Evolutionary conservation across 2,797 vertebrate genomes (phyloP), one percentile per base, ranked within the genome.

Genomic region (Anguilla marmorata): DNA sequence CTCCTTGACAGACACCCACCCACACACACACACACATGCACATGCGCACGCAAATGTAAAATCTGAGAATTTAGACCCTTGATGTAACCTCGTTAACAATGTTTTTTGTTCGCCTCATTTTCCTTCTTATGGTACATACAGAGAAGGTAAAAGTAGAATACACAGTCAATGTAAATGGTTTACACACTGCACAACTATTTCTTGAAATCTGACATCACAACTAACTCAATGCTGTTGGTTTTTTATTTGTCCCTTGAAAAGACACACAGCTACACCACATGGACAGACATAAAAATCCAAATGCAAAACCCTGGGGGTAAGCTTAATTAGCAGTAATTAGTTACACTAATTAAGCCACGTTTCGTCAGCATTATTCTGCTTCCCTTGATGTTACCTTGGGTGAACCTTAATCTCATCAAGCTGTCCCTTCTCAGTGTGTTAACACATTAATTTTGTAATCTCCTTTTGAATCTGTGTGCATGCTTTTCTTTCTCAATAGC

Each of bases 201-300:
- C 3, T 41, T 79, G 33, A 72, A 30, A 30, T 7, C 66, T 72
- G 9, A 27, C n/a, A 72, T 30, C 8, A 30, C n/a, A 30, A 12
- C n/a, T 52, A 74, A 16, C 52, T 41, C 30, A 27, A 16, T 76
- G 4, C 63, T 30, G 9, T 86, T 50, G 63, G 45, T 52, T 30
- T 86, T 74, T 72, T 74, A 86, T 76, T 24, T 54, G 86, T 27
- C 30, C 66, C 52, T n/a, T 9, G n/a, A 66, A 66, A 66, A 86
- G 48, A 30, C 86, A 30, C 14, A 56, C 19, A 86, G 85, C 27
- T 8, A 86, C 12, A 52, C 85, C 19, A 33, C 48, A 37, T 11
- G 50, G 88, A 92, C 90, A 88, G 86, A 24, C 21, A 21, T 48
- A 7, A 50, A 88, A 63, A 86, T 58, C 45, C 79, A 82, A 82